Conservation (phyloP, 37 sponge, comb jelly and placozoan species). For the Diacarnus erythraeanus region DNA sequence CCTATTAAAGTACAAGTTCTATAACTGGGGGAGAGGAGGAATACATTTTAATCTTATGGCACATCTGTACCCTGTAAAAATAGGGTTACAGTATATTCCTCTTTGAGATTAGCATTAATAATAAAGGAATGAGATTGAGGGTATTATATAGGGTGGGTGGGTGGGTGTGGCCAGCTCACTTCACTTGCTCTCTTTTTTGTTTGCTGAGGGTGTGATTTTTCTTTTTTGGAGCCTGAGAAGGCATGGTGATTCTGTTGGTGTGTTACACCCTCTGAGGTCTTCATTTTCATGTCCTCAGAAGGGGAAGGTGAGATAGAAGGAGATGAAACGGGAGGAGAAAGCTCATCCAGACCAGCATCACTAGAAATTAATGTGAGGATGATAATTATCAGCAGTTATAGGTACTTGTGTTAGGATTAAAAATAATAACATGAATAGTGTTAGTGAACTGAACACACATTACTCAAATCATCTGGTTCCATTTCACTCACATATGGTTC, state of each 20-base stretch:
- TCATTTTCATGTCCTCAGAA: neutral
- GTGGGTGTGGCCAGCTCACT: neutral
- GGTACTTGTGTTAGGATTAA: too few species aligned
- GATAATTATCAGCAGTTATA: too few species aligned
- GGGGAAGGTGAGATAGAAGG: constrained; percentile 16
- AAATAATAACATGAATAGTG: neutral
- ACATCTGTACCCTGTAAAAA: too few species aligned
- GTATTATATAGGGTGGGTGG: neutral
- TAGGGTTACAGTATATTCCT: neutral
- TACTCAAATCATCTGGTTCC: too few species aligned
- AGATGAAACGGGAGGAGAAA: neutral
- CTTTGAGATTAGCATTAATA: neutral
- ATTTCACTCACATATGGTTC: too few species aligned
- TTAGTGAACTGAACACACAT: neutral
- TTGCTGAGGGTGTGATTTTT: neutral
- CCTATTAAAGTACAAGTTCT: neutral
- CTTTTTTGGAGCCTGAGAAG: neutral
- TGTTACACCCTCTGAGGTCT: neutral
- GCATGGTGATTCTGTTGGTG: neutral
- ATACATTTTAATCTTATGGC: neutral
- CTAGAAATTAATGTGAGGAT: neutral
- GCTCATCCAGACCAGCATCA: constrained; percentile 11
- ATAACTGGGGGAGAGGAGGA: neutral
- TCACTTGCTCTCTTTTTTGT: constrained; percentile 4
- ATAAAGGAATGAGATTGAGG: neutral